Evolutionary conservation across 2,888 invertebrate species (phyloP).

Genomic region (Drosophila ezoana): DNA sequence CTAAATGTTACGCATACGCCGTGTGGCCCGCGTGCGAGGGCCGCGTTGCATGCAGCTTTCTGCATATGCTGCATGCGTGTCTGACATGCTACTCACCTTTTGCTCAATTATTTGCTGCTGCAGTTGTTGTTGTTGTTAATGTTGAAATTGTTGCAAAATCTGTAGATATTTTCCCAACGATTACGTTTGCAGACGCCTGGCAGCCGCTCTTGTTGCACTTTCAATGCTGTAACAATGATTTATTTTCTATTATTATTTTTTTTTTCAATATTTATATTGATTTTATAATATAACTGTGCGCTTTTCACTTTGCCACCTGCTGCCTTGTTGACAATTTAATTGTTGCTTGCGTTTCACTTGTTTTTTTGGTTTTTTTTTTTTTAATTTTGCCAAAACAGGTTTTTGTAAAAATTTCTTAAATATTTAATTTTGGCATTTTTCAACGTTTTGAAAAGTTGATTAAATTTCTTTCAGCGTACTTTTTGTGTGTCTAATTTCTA

Average conservation of each 20-base stretch:
- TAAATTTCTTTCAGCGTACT: conserved; percentile 19
- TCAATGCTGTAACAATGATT: conserved; percentile 68
- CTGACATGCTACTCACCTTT: conserved; percentile 73
- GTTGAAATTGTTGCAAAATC: conserved; percentile 76
- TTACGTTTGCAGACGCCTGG: conserved; percentile 67
- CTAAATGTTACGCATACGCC: conserved; percentile 69
- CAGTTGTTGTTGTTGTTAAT: conserved; percentile 49
- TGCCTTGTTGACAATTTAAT: conserved; percentile 22
- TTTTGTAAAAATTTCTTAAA: conserved; percentile 51
- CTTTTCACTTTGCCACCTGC: conserved; percentile 67
- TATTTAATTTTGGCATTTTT: conserved; percentile 40
- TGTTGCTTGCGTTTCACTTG: conserved; percentile 40
- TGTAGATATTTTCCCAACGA: conserved; percentile 77
- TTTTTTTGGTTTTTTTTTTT: conserved; percentile 16
- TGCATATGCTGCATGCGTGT: conserved; percentile 51
- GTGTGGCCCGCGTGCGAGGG: conserved; percentile 23
- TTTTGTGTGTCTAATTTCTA: conserved; percentile 27
- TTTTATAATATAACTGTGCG: conserved; percentile 8
- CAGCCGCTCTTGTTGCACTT: conserved; percentile 41
- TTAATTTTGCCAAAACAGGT: conserved; percentile 47
- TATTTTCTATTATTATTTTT: conserved; percentile 8
- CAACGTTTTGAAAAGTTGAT: conserved; percentile 13
- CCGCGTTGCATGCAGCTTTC: conserved; percentile 41
- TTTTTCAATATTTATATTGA: not conserved
- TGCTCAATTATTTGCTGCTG: conserved; percentile 75